Evolutionary conservation across 2,888 invertebrate genomes (phyloP), one percentile per base, ranked within the genome.

Genomic region (Meganola albula): DNA sequence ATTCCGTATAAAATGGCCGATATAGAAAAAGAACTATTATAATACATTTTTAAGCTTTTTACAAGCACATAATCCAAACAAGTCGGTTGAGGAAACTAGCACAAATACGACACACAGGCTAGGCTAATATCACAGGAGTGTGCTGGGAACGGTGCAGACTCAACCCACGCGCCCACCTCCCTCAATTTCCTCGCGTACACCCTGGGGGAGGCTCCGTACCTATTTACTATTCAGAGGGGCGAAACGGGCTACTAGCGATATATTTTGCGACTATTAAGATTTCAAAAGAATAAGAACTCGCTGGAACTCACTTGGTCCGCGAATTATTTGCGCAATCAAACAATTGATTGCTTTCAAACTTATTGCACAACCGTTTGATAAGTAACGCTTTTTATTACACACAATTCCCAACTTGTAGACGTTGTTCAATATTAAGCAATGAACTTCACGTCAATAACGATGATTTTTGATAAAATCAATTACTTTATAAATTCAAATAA

Each of bases 81-180:
- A 70, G 54, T 64, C 58, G 68, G 69, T 70, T 72, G 71, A 73
- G 75, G 64, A 74, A 80, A 77, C 80, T 83, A 83, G 84, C 82
- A 83, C 82, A 78, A 79, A 83, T 77, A 83, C 84, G 74, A 83
- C 78, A 82, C 76, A 79, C 75, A 82, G 77, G 79, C 82, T 85
- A 85, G 80, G 78, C 84, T 85, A 85, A 85, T 85, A 85, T 85
- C 84, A 85, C 84, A 85, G 84, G 75, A 79, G 82, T 82, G 75
- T 84, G 76, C 83, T 82, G 83, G 84, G 82, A 82, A 78, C 79
- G 64, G 74, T 77, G 64, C 63, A 66, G 61, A 61, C 63, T 54
- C 54, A 37, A 52, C 36, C 48, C 41, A 53, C 58, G 40, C 52
- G 40, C 41, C 41, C 40, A 46, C 38, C 40, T 35, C 40, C 44